Evolutionary conservation across 2,888 invertebrate species (phyloP).

Genomic region (Ariolimax columbianus): DNA sequence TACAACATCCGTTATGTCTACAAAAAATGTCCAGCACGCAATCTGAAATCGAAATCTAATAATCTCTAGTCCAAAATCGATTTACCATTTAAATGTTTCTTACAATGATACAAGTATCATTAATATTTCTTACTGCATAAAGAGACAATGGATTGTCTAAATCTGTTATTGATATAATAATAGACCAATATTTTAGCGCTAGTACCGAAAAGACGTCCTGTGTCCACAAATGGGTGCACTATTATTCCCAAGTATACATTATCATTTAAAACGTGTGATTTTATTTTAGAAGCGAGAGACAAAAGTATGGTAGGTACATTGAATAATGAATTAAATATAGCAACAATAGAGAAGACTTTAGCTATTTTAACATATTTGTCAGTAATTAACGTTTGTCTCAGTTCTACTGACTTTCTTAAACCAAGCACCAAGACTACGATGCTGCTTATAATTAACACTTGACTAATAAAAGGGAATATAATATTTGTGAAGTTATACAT

Average conservation of each 20-base stretch:
- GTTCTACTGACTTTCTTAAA: neutral
- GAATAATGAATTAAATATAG: neutral
- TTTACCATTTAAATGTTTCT: too few relatives aligned
- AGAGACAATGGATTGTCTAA: neutral
- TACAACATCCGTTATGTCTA: too few relatives aligned
- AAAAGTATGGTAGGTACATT: neutral
- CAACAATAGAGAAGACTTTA: neutral
- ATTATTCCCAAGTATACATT: neutral
- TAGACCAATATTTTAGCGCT: neutral
- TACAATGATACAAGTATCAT: too few relatives aligned
- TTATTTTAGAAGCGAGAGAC: neutral
- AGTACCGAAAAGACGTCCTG: neutral
- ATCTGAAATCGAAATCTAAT: too few relatives aligned
- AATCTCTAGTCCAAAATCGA: too few relatives aligned
- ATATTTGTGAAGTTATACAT: neutral
- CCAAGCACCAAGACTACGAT: neutral
- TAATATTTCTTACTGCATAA: neutral
- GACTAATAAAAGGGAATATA: neutral
- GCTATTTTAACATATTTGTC: neutral
- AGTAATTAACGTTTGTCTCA: neutral
- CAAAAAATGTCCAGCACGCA: too few relatives aligned
- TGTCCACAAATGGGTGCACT: neutral
- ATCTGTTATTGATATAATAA: neutral
- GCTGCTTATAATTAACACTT: neutral
- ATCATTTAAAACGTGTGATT: neutral